Conservation (phyloP, 2,888 invertebrate genomes). For the Caenorhabditis sp. region DNA sequence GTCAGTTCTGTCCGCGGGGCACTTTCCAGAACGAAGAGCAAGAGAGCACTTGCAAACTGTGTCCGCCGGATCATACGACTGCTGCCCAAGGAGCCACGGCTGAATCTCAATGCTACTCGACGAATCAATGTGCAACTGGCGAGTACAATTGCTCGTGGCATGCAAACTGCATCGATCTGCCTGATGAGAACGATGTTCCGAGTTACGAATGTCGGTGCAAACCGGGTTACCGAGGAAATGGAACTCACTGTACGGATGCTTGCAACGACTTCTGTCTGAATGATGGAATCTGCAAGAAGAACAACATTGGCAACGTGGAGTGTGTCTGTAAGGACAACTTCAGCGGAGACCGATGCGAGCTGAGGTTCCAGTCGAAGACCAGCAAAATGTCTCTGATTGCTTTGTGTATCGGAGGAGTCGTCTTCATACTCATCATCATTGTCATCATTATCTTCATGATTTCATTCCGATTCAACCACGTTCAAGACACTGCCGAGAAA, state of each 20-base stretch:
- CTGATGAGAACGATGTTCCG: constrained; percentile 82
- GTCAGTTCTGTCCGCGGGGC: constrained; percentile 93
- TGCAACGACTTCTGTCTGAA: constrained; percentile 83
- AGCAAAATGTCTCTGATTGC: constrained; percentile 69
- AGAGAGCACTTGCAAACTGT: constrained; percentile 92
- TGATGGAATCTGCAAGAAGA: constrained; percentile 83
- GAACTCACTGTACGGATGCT: constrained; percentile 82
- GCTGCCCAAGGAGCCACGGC: constrained; percentile 80
- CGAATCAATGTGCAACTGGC: constrained; percentile 83
- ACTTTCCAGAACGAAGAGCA: constrained; percentile 95
- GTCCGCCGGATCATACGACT: constrained; percentile 95
- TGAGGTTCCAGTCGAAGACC: constrained; percentile 73
- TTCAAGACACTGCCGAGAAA: constrained; percentile 63
- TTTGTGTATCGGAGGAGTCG: constrained; percentile 68
- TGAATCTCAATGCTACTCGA: constrained; percentile 82
- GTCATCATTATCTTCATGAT: constrained; percentile 82
- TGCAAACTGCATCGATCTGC: constrained; percentile 82
- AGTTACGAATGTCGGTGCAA: constrained; percentile 92
- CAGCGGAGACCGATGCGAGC: constrained; percentile 74
- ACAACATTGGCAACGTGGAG: constrained; percentile 80
- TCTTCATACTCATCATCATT: constrained; percentile 78
- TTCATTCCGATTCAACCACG: constrained; percentile 75
- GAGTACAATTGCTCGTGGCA: constrained; percentile 83
- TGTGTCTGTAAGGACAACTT: constrained; percentile 83
- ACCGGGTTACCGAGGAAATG: constrained; percentile 91